Evolutionary conservation across 2,888 invertebrate species (phyloP).

Genomic region (Polymixis lichenea): DNA sequence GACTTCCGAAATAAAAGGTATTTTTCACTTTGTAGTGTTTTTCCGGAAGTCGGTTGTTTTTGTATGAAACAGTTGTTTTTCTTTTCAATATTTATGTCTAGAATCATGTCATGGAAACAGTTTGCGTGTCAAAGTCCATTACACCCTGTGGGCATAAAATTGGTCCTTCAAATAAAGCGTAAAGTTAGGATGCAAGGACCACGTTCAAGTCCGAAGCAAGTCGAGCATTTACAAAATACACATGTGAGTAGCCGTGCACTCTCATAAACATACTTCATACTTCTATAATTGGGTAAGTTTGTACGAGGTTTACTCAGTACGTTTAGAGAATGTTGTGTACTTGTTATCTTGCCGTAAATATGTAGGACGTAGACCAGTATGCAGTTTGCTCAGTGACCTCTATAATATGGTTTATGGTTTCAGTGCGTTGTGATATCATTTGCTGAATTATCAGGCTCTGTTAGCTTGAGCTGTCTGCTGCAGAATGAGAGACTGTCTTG

Average conservation of each 20-base stretch:
- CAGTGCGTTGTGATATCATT: conserved; percentile 31
- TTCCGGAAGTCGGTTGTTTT: too few relatives aligned
- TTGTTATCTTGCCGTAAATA: conserved; percentile 15
- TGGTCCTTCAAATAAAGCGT: too few relatives aligned
- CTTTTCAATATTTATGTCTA: too few relatives aligned
- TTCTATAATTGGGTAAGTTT: conserved; percentile 25
- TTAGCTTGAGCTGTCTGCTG: conserved; percentile 41
- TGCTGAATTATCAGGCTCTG: conserved; percentile 38
- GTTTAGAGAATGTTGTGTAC: not conserved
- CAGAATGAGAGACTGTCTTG: conserved; percentile 7
- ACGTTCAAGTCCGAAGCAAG: not conserved
- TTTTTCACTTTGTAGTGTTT: too few relatives aligned
- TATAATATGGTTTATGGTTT: conserved; percentile 14
- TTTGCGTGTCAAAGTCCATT: too few relatives aligned
- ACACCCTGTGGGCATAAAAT: too few relatives aligned
- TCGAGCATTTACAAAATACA: not conserved
- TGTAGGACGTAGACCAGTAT: conserved; percentile 5
- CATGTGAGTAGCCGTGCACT: not conserved
- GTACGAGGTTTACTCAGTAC: not conserved
- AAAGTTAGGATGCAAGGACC: not conserved
- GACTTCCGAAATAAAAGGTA: too few relatives aligned
- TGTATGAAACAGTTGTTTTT: too few relatives aligned
- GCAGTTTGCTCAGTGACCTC: conserved; percentile 34
- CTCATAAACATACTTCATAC: conserved; percentile 15
- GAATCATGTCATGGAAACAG: too few relatives aligned